Evolutionary conservation across 92 coral and sea anemone genomes (phyloP).

Genomic region (Porites lobata): DNA sequence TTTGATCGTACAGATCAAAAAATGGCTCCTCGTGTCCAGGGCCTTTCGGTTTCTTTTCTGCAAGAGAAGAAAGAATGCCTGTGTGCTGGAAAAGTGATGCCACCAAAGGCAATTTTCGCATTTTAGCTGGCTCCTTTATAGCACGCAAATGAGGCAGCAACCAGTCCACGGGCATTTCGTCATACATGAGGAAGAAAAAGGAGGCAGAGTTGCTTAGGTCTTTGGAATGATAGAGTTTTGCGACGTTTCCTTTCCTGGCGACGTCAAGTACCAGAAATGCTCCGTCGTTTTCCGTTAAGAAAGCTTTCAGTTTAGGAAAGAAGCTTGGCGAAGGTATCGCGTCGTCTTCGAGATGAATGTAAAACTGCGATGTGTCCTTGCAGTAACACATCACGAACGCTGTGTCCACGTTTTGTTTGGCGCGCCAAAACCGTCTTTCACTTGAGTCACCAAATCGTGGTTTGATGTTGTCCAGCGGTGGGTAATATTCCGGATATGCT

Average conservation of each 20-base stretch:
- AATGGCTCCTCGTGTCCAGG: not conserved
- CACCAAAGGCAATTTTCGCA: too few relatives aligned
- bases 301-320: conserved; percentile 70
- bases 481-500: conserved; percentile 68
- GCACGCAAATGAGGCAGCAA: not conserved
- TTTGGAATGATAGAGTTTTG: conserved; percentile 66
- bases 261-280: conserved; percentile 68
- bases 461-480: conserved; percentile 61
- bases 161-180: not conserved
- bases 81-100: not conserved
- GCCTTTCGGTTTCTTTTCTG: not conserved
- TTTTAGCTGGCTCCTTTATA: not conserved
- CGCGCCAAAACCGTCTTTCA: conserved; percentile 73
- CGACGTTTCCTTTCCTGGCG: conserved; percentile 69
- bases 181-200: not conserved
- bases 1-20: not conserved
- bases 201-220: conserved; percentile 66
- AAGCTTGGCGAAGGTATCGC: conserved; percentile 68
- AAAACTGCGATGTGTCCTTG: conserved; percentile 60
- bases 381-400: conserved; percentile 82
- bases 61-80: not conserved
- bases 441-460: conserved; percentile 62
- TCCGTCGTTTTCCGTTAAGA: conserved; percentile 43
- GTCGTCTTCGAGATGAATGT: conserved; percentile 85
- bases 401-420: conserved; percentile 81